These are phyloP conservation scores for Leucoma salicis DNA, from an alignment of 2,888 invertebrate genomes.

Conservation along the genomic window DNA sequence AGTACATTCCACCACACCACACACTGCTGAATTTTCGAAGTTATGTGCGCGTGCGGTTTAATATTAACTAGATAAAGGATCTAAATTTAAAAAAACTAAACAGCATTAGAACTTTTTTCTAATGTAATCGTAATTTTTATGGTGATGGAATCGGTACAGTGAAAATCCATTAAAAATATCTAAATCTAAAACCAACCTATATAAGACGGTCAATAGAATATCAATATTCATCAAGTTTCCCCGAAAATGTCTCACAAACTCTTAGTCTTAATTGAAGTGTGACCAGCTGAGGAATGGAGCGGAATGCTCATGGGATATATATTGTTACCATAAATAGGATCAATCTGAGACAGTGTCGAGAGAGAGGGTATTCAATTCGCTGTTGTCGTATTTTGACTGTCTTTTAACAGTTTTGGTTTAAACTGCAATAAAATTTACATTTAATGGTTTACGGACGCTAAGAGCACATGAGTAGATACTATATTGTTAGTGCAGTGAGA, in stretches of 20 bases:
- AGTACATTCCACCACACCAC: no score
- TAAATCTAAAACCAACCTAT: background rate
- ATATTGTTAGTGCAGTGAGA: no score
- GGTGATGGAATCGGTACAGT: no score
- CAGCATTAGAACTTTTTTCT: no score
- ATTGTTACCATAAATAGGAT: constrained; percentile 7
- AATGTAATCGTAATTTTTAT: no score
- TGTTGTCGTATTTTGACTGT: background rate
- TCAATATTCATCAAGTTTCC: constrained; percentile 27
- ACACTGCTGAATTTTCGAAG: no score
- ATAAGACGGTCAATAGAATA: constrained; percentile 10
- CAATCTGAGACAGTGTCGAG: constrained; percentile 1
- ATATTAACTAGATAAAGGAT: no score
- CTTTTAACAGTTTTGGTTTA: background rate
- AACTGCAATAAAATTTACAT: background rate
- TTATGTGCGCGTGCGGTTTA: no score
- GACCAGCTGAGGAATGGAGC: constrained; percentile 22
- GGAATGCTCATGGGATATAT: constrained; percentile 15
- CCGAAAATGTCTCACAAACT: constrained; percentile 17
- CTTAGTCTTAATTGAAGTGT: constrained; percentile 28
- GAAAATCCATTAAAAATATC: no score
- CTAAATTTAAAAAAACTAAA: no score
- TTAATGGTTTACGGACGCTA: background rate
- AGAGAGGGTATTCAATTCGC: background rate
- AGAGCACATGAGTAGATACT: no score